Evolutionary conservation across 2,888 invertebrate genomes (phyloP), one percentile per base, ranked within the genome.

Genomic region (Vanessa cardui): DNA sequence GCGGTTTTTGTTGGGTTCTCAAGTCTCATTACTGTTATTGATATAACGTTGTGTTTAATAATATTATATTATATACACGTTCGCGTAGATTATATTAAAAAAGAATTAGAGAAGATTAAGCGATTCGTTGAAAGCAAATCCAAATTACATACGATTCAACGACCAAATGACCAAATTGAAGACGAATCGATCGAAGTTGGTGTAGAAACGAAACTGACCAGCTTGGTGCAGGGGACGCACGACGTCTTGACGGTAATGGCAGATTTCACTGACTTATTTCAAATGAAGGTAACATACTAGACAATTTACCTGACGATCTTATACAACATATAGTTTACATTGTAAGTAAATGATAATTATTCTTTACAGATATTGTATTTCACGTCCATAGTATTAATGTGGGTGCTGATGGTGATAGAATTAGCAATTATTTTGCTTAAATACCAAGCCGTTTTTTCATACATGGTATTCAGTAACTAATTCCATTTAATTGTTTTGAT

Each of bases 381-480:
- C 7, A 54, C 52, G 16, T 80, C 78, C 50, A 81, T 84, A 77
- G 72, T 80, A 63, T 72, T 87, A 64, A 62, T 75, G 8, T 84
- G 83, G 80, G 80, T 79, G 69, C 77, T 89, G 61, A 69, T 82
- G 58, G 70, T 79, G 3, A 80, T 88, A 69, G 81, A 87, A 31
- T 54, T 54, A 21, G 16, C 52, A 54, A 39, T 72, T 84, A 16
- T 54, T 31, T 31, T 54, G 16, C 12, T 54, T 31, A 85, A 85
- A 75, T 75, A 78, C 20, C 80, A 83, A 82, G 87, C 86, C 76
- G 58, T 52, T 39, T 62, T 50, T 46, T 20, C 6, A 4, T 3
- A 44, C 39, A 21, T 52, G 18, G 33, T 50, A 54, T 21, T 18
- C 44, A 12, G 4, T 20, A 20, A 52, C 16, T 16, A 26, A 15